Evolutionary conservation across 2,888 invertebrate species (phyloP).

Genomic region (Philhelius pedissequus): DNA sequence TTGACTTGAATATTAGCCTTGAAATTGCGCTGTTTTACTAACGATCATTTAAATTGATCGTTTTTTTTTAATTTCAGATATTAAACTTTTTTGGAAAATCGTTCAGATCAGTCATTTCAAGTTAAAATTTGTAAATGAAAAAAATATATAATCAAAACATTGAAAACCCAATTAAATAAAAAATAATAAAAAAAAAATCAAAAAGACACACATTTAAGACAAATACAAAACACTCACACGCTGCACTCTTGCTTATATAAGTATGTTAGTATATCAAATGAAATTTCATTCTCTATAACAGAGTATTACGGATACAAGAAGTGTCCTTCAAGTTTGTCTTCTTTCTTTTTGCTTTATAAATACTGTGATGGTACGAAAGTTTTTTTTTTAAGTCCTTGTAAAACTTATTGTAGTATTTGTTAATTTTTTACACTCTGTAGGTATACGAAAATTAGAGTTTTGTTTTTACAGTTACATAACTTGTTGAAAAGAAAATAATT

Average conservation of each 20-base stretch:
- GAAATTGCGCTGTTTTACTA: background rate
- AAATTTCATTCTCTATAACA: slow-evolving; percentile 28
- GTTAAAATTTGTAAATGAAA: slow-evolving; percentile 1
- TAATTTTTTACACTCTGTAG: slow-evolving; percentile 10
- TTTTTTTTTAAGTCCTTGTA: slow-evolving; percentile 70
- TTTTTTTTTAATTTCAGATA: background rate
- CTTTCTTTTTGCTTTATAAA: no score
- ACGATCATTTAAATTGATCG: background rate
- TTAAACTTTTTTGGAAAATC: background rate
- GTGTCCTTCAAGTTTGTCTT: slow-evolving; percentile 52
- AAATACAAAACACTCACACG: slow-evolving; percentile 67
- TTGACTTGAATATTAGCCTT: background rate
- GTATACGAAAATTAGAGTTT: slow-evolving; percentile 2
- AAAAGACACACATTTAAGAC: slow-evolving; percentile 63
- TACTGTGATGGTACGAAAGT: slow-evolving; percentile 55
- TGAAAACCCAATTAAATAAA: slow-evolving; percentile 30
- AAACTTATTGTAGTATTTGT: slow-evolving; percentile 27
- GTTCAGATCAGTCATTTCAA: background rate
- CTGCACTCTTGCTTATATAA: slow-evolving; percentile 61
- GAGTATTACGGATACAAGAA: slow-evolving; percentile 17
- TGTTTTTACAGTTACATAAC: slow-evolving; percentile 2
- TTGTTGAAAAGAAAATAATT: slow-evolving; percentile 63
- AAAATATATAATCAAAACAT: slow-evolving; percentile 13
- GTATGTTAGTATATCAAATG: slow-evolving; percentile 60
- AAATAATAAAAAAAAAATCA: background rate